Conservation (phyloP, 1,140 invertebrate genomes). For the Anastatus disparis region DNA sequence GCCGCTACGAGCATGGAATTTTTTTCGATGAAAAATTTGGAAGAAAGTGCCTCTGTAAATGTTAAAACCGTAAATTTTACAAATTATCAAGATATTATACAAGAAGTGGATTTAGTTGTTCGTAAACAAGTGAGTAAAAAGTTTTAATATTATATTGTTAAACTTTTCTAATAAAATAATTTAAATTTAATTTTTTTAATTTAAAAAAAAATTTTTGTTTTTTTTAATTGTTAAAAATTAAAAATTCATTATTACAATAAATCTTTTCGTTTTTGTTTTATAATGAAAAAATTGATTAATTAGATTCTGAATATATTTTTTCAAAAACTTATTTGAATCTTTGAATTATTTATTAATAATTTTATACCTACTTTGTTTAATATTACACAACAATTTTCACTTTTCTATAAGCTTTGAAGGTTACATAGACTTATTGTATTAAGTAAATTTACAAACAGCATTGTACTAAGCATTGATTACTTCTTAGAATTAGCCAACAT, state of each 20-base stretch:
- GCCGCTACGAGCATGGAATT: not conserved
- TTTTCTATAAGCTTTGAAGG: not conserved
- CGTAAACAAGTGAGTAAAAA: slow-evolving; percentile 17
- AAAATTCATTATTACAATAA: too few species aligned
- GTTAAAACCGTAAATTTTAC: slow-evolving; percentile 26
- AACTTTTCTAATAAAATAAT: not conserved
- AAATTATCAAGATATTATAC: slow-evolving; percentile 24
- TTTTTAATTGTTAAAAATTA: too few species aligned
- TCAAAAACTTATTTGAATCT: too few species aligned
- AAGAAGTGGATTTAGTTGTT: slow-evolving; percentile 12
- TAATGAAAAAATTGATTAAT: too few species aligned
- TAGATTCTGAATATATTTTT: too few species aligned
- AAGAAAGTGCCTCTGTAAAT: not conserved
- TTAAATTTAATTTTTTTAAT: not conserved
- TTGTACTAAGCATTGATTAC: not conserved
- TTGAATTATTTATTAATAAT: too few species aligned
- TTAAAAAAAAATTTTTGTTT: not conserved
- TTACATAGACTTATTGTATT: not conserved
- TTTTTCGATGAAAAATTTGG: slow-evolving; percentile 7
- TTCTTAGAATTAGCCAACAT: slow-evolving; percentile 3
- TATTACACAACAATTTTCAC: not conserved
- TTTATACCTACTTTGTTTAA: too few species aligned
- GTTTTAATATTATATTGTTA: too few species aligned
- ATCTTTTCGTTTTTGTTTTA: too few species aligned
- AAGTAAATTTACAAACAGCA: slow-evolving; percentile 9